These are phyloP conservation scores for Linnaemya vulpina DNA, from an alignment of 2,888 invertebrate genomes.

Conservation along the genomic window DNA sequence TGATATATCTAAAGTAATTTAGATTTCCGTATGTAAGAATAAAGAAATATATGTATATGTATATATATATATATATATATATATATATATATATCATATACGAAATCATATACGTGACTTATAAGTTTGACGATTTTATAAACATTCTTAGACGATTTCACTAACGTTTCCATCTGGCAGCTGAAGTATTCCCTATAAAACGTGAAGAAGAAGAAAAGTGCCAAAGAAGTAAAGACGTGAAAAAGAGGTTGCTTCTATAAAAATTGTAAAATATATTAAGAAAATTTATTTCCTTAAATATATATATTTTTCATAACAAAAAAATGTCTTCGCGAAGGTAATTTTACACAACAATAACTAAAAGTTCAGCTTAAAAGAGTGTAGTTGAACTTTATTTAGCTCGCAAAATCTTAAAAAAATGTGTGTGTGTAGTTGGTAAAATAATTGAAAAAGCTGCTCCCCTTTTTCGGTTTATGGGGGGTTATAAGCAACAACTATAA, in stretches of 20 bases:
- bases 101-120: too few relatives aligned
- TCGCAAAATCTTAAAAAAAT: constrained; percentile 51
- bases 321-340: constrained; percentile 82
- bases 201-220: constrained; percentile 59
- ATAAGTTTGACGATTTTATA: too few relatives aligned
- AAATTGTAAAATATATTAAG: constrained; percentile 21
- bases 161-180: constrained; percentile 9
- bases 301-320: constrained; percentile 53
- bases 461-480: constrained; percentile 46
- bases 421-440: constrained; percentile 51
- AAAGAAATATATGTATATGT: too few relatives aligned
- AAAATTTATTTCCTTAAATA: constrained; percentile 37
- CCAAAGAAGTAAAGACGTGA: constrained; percentile 60
- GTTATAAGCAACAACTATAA: constrained; percentile 25
- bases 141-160: neutral
- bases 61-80: too few relatives aligned
- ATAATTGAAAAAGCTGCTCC: constrained; percentile 57
- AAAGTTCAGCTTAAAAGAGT: constrained; percentile 64
- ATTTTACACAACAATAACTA: constrained; percentile 75
- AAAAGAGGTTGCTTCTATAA: constrained; percentile 46
- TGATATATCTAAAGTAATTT: too few relatives aligned
- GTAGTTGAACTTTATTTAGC: constrained; percentile 19
- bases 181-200: constrained; percentile 21
- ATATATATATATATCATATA: too few relatives aligned
- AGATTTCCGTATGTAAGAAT: too few relatives aligned